These are phyloP conservation scores for Oncorhynchus tshawytscha DNA, from an alignment of 2,113 vertebrate species.

Conservation along the genomic window DNA sequence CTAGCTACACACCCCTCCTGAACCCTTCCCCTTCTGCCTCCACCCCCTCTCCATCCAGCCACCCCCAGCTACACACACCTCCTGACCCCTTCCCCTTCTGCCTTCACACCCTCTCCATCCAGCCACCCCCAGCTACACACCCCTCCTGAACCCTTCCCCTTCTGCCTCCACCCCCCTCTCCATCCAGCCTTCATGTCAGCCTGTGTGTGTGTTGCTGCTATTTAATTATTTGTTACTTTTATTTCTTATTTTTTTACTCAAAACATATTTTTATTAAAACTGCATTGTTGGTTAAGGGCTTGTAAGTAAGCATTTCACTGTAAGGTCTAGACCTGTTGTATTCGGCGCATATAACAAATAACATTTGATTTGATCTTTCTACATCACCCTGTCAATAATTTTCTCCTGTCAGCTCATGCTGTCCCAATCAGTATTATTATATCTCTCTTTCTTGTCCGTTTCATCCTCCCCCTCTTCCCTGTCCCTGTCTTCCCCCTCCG, in stretches of 20 bases:
- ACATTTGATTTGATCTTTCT: background rate
- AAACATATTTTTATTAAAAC: too few relatives aligned
- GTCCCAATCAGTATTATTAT: constrained; percentile 9
- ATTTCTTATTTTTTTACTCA: background rate
- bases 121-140: background rate
- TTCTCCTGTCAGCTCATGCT: background rate
- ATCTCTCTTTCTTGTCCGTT: constrained; percentile 12
- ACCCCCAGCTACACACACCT: background rate
- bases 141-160: too few relatives aligned
- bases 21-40: background rate
- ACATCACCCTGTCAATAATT: constrained; percentile 7
- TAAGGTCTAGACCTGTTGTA: too few relatives aligned
- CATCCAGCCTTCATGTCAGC: background rate
- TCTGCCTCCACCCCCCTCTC: background rate
- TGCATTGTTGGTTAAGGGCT: too few relatives aligned
- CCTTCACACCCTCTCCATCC: background rate
- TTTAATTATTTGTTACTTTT: background rate
- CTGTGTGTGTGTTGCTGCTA: background rate
- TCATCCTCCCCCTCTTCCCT: constrained; percentile 23
- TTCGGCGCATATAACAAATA: too few relatives aligned
- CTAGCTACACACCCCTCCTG: constrained; percentile 13
- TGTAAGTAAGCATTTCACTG: too few relatives aligned
- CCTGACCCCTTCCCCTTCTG: background rate
- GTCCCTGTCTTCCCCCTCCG: background rate
- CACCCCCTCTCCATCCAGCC: background rate